These are phyloP conservation scores for Drosophila stalkeri DNA, from an alignment of 2,888 invertebrate genomes.

Conservation along the genomic window DNA sequence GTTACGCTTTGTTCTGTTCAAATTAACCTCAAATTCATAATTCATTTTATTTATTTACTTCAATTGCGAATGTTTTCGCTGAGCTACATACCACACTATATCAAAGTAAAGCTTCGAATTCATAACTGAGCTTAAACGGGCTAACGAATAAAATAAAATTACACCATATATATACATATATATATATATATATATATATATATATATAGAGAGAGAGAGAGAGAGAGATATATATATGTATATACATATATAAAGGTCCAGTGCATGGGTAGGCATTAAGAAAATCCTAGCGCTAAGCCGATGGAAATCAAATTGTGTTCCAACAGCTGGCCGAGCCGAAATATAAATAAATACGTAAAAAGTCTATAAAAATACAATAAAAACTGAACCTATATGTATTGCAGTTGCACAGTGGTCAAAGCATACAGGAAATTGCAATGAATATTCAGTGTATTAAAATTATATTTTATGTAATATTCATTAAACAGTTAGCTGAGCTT, in stretches of 20 bases:
- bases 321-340: conserved; percentile 49
- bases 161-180: conserved; percentile 4
- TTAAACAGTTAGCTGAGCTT: no score
- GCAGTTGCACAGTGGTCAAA: conserved; percentile 42
- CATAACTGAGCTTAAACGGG: conserved; percentile 49
- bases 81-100: conserved; percentile 8
- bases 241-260: background rate
- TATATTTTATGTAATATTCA: background rate
- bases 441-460: background rate
- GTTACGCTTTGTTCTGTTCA: conserved; percentile 1
- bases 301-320: conserved; percentile 60
- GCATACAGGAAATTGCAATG: background rate
- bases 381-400: conserved; percentile 27
- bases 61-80: conserved; percentile 20
- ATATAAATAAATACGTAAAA: conserved; percentile 57
- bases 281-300: conserved; percentile 60
- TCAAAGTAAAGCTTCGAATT: conserved; percentile 42
- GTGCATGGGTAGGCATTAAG: conserved; percentile 39
- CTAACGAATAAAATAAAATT: conserved; percentile 17
- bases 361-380: conserved; percentile 38
- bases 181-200: background rate
- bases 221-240: no score
- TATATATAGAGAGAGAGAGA: no score
- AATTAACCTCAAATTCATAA: conserved; percentile 29
- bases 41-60: conserved; percentile 12